Evolutionary conservation across 2,888 invertebrate species (phyloP), one percentile per base, ranked within the genome.

Genomic region (Melanostoma scalare): DNA sequence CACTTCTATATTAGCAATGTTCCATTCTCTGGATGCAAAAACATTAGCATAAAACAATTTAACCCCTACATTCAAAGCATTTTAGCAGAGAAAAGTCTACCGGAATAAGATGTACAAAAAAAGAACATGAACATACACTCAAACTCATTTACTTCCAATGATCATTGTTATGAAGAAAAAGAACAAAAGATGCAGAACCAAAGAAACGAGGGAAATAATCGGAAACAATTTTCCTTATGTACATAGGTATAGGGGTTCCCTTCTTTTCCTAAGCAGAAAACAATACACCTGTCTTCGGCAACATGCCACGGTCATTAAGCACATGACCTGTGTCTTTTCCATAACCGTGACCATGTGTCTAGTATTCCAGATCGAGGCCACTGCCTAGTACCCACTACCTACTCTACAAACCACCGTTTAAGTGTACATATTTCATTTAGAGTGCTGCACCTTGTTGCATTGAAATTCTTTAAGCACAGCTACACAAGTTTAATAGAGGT

Each of bases 221-320:
- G 48, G 50, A 61, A 79, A 56, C 42, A 38, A 48, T 55, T 48
- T 56, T 61, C 55, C 56, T 71, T 65, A 8, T 20, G 20, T 20
- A 20, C 20, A 20, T 20, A 20, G 20, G 20, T n/a, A 31, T 30
- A 65, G 33, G 31, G 35, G 63, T 58, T 69, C 40, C 44, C 52
- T 56, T n/a, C 36, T 46, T 63, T 9, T 50, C 0, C 42, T 38
- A 55, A 8, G 20, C 50, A 8, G 8, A 30, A 36, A 5, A 46
- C 36, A 61, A 61, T 10, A 46, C 85, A 77, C 77, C 77, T 77
- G 82, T 77, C 67, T 67, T 78, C 60, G 72, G 86, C 82, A 77
- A 81, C 80, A 79, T 85, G 86, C 86, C 81, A 86, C 74, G 85
- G 76, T 86, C 86, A 69, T 69, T 86, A 78, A 82, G 60, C 78